Evolutionary conservation across 2,888 invertebrate species (phyloP), one percentile per base, ranked within the genome.

Genomic region (Stenichneumon culpator): DNA sequence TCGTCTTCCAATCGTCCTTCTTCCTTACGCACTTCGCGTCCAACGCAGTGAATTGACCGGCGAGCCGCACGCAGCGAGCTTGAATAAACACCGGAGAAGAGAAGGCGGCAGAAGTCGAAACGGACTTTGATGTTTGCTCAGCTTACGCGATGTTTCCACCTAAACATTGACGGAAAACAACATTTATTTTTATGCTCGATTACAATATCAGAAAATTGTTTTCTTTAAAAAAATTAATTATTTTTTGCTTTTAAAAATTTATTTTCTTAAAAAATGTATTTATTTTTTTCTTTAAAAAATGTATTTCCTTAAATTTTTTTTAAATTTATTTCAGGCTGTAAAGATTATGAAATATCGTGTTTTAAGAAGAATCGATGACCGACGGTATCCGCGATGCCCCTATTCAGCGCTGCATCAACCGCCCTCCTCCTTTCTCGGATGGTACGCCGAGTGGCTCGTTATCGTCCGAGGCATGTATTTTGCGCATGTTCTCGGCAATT

Each of bases 1-100:
- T 82, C 79, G 52, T 82, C 70, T 79, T 85, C 57, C 79, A 70
- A 67, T 60, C 70, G 69, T 82, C 67, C 79, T 32, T 74, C 68
- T 52, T 74, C 22, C 32, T n/a, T 47, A 32, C 22, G 11, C 19
- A 72, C 36, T 75, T 39, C 47, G 54, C 44, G 28, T 19, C 68
- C 25, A 65, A 32, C 50, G n/a, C 39, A 11, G 36, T 7, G n/a
- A 28, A 75, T 75, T 14, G 7, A 69, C 22, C 32, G 63, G 22
- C 32, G 54, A 52, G 79, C 69, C 79, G 69, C 83, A 83, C 74
- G 79, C 79, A 63, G 60, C 16, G 67, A 80, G 57, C 52, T 47
- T 4, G 57, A 39, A 73, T 19, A 63, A 50, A 72, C 14, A 25
- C 14, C 14, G 50, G 28, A 14, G 16, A 0, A 11, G 22, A 68